These are phyloP conservation scores for Cantharis nigra DNA, from an alignment of 2,888 invertebrate species.

Conservation along the genomic window DNA sequence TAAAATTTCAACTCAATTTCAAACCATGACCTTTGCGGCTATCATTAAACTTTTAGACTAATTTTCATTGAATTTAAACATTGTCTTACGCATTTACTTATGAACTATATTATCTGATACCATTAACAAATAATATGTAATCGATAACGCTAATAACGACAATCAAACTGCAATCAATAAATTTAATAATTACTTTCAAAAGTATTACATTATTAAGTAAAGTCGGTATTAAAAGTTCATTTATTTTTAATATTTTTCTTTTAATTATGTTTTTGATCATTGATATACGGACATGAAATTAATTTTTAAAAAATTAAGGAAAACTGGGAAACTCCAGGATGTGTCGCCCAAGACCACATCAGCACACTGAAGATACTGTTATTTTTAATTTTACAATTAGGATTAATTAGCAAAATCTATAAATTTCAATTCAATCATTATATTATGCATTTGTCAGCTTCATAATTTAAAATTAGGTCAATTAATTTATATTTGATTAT, in stretches of 20 bases:
- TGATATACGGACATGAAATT: neutral
- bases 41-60: neutral
- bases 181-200: neutral
- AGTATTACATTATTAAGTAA: neutral
- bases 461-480: too few species aligned
- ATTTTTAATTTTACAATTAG: too few species aligned
- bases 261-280: neutral
- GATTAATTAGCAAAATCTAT: too few species aligned
- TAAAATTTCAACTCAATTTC: neutral
- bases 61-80: neutral
- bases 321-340: too few species aligned
- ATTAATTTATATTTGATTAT: too few species aligned
- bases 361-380: too few species aligned
- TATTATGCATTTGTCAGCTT: too few species aligned
- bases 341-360: too few species aligned
- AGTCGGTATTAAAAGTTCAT: neutral
- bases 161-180: neutral
- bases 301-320: too few species aligned
- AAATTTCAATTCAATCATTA: too few species aligned
- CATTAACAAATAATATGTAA: neutral
- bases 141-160: too few species aligned
- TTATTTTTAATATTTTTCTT: neutral
- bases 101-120: neutral
- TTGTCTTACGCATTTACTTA: neutral
- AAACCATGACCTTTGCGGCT: neutral